A percentile compares a stretch with the other conserved stretches of the same genome.
Conservation (phyloP, 2,113 vertebrate genomes). For the Furnarius figulus region DNA sequence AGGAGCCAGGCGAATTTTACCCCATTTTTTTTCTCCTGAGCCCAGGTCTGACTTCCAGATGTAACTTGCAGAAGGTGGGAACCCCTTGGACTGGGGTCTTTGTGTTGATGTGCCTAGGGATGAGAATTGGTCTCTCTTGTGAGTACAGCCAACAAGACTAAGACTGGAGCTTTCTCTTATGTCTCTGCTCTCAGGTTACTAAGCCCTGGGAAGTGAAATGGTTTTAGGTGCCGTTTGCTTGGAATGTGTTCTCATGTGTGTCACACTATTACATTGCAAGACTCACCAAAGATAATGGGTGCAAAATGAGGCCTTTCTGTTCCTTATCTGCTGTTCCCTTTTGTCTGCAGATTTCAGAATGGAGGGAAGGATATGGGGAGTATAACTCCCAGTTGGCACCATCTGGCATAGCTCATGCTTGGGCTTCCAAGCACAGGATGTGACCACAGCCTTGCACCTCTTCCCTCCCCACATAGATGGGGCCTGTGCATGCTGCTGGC, state of each 20-base stretch:
- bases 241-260: background rate
- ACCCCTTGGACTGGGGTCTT: background rate
- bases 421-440: background rate
- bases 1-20: background rate
- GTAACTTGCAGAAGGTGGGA: background rate
- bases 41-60: background rate
- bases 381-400: background rate
- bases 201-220: background rate
- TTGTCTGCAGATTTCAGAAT: background rate
- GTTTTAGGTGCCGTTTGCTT: rapidly evolving
- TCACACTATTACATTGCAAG: background rate
- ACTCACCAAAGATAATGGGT: background rate
- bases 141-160: too few relatives aligned
- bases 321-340: background rate
- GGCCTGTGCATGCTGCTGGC: background rate
- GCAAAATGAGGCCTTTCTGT: background rate
- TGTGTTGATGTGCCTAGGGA: background rate
- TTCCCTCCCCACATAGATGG: background rate
- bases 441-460: background rate
- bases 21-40: background rate
- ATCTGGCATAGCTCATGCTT: background rate
- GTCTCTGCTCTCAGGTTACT: background rate
- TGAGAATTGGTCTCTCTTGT: background rate
- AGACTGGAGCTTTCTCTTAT: background rate
- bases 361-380: background rate